A percentile compares a stretch with the other conserved stretches of the same genome.
Conservation (phyloP, 1,140 invertebrate species). For the Polypedilum pembai region DNA sequence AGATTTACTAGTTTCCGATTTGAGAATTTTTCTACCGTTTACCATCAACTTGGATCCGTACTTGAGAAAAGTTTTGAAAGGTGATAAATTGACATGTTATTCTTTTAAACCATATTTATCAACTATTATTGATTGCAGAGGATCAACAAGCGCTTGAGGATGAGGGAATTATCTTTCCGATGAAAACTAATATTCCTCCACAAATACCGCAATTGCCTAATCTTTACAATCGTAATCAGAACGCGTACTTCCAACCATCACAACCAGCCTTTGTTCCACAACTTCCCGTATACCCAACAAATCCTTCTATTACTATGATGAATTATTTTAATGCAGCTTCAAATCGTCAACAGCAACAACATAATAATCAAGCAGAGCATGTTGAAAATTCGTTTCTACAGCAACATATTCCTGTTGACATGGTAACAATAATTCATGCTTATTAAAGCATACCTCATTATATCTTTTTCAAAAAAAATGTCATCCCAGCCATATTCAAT, state of each 20-base stretch:
- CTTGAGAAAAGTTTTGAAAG: conserved; percentile 90
- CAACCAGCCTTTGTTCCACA: conserved; percentile 38
- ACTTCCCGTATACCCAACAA: not conserved
- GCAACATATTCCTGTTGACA: not conserved
- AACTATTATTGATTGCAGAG: conserved; percentile 43
- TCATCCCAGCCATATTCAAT: conserved; percentile 31
- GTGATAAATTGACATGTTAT: conserved; percentile 43
- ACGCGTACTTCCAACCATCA: conserved; percentile 33
- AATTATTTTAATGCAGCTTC: conserved; percentile 14
- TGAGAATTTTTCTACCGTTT: conserved; percentile 92
- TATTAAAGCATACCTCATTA: too few species aligned
- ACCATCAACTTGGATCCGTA: conserved; percentile 96
- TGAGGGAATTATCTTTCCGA: conserved; percentile 43
- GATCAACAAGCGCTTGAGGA: conserved; percentile 61
- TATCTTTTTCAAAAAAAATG: not conserved
- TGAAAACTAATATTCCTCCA: conserved; percentile 35
- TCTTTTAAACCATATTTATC: not conserved
- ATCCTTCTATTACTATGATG: not conserved
- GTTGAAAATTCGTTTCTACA: not conserved
- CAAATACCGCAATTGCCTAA: conserved; percentile 35
- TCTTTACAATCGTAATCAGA: conserved; percentile 29
- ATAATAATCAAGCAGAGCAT: not conserved
- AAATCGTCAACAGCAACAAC: not conserved
- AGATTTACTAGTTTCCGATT: conserved; percentile 71
- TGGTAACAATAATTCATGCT: not conserved